These are phyloP conservation scores for Semotilus atromaculatus DNA, from an alignment of 2,797 vertebrate genomes.

Conservation along the genomic window DNA sequence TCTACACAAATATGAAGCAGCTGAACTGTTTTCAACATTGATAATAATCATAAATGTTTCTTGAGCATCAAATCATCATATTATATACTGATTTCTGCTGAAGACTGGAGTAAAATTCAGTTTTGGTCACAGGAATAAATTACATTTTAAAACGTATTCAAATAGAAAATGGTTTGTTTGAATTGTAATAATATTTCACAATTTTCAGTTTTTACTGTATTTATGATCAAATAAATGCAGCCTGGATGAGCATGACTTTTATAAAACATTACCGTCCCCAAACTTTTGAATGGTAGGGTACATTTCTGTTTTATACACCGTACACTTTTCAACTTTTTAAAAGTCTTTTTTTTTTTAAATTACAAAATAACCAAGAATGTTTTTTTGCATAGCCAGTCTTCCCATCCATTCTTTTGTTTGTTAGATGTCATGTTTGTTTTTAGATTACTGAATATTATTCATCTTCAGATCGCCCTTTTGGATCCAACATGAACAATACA, in stretches of 20 bases:
- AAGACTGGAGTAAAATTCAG: not conserved
- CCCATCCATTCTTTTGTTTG: constrained; percentile 16
- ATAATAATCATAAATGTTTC: not conserved
- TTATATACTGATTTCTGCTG: not conserved
- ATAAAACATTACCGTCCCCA: not conserved
- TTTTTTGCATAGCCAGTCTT: not conserved
- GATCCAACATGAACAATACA: constrained; percentile 31
- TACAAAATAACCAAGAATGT: too few relatives aligned
- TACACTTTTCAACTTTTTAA: not conserved
- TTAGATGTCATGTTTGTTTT: constrained; percentile 14
- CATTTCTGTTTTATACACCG: not conserved
- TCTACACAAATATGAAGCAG: too few relatives aligned
- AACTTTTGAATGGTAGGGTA: not conserved
- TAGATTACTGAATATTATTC: constrained; percentile 3
- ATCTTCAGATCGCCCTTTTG: constrained; percentile 19
- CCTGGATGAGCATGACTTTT: not conserved
- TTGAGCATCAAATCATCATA: not conserved
- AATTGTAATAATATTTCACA: not conserved
- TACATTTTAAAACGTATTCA: not conserved
- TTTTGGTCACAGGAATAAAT: not conserved
- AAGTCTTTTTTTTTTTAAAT: not conserved
- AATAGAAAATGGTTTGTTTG: too few relatives aligned
- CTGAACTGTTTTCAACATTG: not conserved
- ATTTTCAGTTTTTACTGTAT: not conserved
- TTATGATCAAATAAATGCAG: not conserved